phyloP scores from a whole-genome alignment of 2,113 vertebrate species.

The Mormoops blainvillei region DNA sequence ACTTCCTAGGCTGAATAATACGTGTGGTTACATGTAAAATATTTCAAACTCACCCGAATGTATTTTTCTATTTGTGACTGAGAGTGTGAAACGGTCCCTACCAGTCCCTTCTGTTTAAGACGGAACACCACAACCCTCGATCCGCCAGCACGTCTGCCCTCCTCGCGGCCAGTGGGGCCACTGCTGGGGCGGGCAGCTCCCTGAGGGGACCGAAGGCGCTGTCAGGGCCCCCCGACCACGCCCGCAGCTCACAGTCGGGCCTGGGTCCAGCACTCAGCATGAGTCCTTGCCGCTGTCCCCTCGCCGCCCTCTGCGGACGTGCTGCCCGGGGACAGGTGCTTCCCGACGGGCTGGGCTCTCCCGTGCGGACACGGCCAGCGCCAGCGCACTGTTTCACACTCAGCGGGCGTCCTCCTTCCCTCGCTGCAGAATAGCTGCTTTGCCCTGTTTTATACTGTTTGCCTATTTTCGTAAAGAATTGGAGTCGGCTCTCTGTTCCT shows the following conservation, averaged over 20 bases:
- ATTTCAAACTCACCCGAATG: neutral
- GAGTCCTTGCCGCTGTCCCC: no score
- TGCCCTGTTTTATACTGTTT: neutral
- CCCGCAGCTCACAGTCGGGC: no score
- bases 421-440: neutral
- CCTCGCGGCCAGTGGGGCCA: no score
- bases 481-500: neutral
- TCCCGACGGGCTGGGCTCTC: no score
- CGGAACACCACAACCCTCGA: neutral
- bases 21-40: neutral
- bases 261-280: no score
- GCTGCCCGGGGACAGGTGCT: no score
- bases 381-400: no score
- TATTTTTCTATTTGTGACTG: neutral
- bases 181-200: fast-evolving
- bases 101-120: neutral
- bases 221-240: no score
- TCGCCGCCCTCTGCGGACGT: no score
- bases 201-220: no score
- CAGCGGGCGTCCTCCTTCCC: neutral
- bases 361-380: no score
- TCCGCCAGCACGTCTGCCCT: neutral
- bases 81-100: neutral
- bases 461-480: neutral
- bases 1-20: neutral